Percentiles rank a stretch among this genome's conserved stretches.
Conservation (phyloP, 92 coral and sea anemone species). For the Micromussa lordhowensis region DNA sequence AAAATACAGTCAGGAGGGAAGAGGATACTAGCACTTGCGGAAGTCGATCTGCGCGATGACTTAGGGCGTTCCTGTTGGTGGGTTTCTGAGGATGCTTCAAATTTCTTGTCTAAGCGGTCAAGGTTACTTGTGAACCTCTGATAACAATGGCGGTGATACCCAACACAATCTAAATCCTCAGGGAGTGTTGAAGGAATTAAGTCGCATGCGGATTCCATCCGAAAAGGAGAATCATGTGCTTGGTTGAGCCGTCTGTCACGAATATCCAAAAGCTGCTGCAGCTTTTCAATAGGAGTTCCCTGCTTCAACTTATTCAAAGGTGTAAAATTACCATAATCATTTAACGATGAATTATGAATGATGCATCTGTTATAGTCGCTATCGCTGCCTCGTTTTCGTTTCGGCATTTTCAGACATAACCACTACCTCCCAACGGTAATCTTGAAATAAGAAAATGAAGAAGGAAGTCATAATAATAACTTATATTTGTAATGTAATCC, state of each 20-base stretch:
- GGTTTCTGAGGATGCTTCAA: neutral
- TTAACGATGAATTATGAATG: constrained; percentile 45
- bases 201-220: constrained; percentile 6
- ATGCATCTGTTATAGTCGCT: constrained; percentile 21
- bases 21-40: constrained; percentile 16
- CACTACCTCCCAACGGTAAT: neutral
- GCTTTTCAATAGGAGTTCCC: constrained; percentile 16
- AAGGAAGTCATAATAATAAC: no score
- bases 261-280: constrained; percentile 9
- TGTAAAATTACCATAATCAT: constrained; percentile 9
- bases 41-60: constrained; percentile 38
- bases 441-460: neutral
- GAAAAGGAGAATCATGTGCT: constrained; percentile 5
- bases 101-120: neutral
- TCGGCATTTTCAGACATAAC: neutral
- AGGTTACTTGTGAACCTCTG: no score
- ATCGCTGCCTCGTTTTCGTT: constrained; percentile 31
- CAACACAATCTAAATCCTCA: constrained; percentile 23
- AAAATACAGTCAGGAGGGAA: constrained; percentile 65
- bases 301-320: constrained; percentile 9
- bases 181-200: constrained; percentile 1
- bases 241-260: constrained; percentile 16
- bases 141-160: constrained; percentile 70
- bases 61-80: constrained; percentile 7
- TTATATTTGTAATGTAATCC: no score